Base-by-base conservation (phyloP, 2,888 invertebrate species). In the Cremastinae sp. region DNA sequence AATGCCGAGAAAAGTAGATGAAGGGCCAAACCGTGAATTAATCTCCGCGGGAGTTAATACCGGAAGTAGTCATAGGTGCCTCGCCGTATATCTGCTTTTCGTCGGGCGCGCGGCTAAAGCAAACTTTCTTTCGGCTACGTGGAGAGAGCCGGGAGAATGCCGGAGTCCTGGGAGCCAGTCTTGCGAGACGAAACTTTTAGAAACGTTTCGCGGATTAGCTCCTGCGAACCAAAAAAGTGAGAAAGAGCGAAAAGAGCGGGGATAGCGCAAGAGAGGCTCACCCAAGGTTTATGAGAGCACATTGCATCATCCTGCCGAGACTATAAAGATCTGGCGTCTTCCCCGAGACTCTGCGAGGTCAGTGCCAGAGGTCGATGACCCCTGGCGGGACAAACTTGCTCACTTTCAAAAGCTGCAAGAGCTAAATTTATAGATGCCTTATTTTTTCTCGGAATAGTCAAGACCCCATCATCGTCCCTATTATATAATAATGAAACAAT, bases 141-240 rank as follows among this genome's bases (percentile, higher is more conserved):
- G 54, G 38, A 54, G 68, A 47, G 45, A 38, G 49, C 38, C 41
- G 45, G 62, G 34, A 58, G 45, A 66, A 51, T 51, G 47, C 36
- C 28, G 58, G 59, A 12, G 47, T 14, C 49, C 59, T 61, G 51
- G 47, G 56, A 22, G 54, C 53, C 36, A 22, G 53, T 64, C 69
- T 59, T 45, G 64, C 43, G 34, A 45, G 66, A 73, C 43, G 47
- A 66, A 80, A 80, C 75, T 80, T 80, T 28, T 62, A 56, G 78
- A 74, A 80, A 79, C 78, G 74, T 79, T 80, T 80, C 80, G 78
- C 79, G 80, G 76, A 80, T 80, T 80, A 80, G 80, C 78, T 71
- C 56, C 36, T 54, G 64, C 58, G 20, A 71, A 74, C 73, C 45
- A 59, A 71, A 59, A 58, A 51, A 22, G 59, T 10, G 64, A 71